phyloP scores from a whole-genome alignment of 1,140 invertebrate genomes.

The Tachypleus tridentatus region DNA sequence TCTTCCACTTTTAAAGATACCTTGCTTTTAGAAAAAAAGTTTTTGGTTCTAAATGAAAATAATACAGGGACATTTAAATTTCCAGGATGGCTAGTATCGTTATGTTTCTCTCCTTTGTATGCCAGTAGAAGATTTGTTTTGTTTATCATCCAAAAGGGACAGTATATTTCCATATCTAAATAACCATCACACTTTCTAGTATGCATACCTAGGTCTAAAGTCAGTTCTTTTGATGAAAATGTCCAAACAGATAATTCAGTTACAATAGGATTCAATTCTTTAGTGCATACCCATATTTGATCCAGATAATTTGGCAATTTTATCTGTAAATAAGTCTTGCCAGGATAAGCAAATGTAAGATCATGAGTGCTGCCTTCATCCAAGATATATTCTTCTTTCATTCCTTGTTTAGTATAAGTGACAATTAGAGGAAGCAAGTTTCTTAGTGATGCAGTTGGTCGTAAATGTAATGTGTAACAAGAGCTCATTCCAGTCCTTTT shows the following conservation, averaged over 20 bases:
- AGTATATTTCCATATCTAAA: conserved; percentile 64
- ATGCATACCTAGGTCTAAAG: conserved; percentile 69
- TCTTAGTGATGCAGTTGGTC: not conserved
- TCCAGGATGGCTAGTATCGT: no score
- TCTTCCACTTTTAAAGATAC: conserved; percentile 58
- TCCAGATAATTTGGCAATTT: conserved; percentile 53
- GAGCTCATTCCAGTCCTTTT: not conserved
- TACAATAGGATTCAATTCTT: conserved; percentile 41
- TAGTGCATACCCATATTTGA: conserved; percentile 71
- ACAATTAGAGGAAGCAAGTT: not conserved
- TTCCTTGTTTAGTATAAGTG: not conserved
- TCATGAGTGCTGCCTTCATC: no score
- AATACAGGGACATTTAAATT: no score
- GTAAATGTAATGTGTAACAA: not conserved
- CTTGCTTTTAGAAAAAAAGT: conserved; percentile 36
- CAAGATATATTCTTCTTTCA: no score
- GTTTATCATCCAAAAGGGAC: conserved; percentile 98
- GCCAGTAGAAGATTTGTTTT: conserved; percentile 76
- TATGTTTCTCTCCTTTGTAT: conserved; percentile 49
- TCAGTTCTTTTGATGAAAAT: conserved; percentile 44
- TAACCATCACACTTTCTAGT: conserved; percentile 48
- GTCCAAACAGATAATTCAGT: conserved; percentile 66
- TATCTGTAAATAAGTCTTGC: no score
- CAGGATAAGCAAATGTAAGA: no score
- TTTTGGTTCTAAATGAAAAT: no score